Evolutionary conservation across 1,140 invertebrate species (phyloP), one percentile per base, ranked within the genome.

Genomic region (Ylistrum balloti): DNA sequence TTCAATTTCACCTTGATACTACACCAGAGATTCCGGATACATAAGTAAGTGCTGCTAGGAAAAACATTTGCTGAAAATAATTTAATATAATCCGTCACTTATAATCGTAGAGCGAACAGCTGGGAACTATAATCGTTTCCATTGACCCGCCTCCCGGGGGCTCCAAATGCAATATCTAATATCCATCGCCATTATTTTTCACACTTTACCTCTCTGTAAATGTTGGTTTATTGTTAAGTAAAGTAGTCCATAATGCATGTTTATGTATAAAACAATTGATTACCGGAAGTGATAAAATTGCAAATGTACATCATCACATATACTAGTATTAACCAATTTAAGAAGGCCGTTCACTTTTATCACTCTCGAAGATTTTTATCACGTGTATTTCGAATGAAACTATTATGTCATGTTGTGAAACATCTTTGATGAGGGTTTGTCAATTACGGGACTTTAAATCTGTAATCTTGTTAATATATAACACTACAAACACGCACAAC

Each of bases 351-450:
- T 74, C n/a, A 11, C 56, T 74, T 74, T 74, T 28, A 74, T 28
- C n/a, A 28, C 7, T 74, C n/a, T 28, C 22, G 56, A 28, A 3
- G 56, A 74, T 74, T 74, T 28, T 28, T 17, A 74, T 74, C 56
- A 74, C 5, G 11, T 74, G 56, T 74, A 74, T 17, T 74, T 74
- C 22, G n/a, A 74, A 74, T 28, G 22, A 74, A 74, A n/a, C 28
- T 74, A 74, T 74, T 28, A 74, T 74, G n/a, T 74, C 56, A 74
- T 74, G 56, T 28, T n/a, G 56, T 74, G 56, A 74, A 28, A 74
- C 28, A 28, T n/a, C 56, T 74, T 74, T 74, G 56, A 74, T 74
- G 56, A n/a, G 56, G 1, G n/a, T 74, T 74, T 0, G 56, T 74
- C 56, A 74, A 74, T 74, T n/a, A 74, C n/a, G 28, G n/a, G 22